Conservation (phyloP, 2,888 invertebrate genomes). For the Escarpia spicata region DNA sequence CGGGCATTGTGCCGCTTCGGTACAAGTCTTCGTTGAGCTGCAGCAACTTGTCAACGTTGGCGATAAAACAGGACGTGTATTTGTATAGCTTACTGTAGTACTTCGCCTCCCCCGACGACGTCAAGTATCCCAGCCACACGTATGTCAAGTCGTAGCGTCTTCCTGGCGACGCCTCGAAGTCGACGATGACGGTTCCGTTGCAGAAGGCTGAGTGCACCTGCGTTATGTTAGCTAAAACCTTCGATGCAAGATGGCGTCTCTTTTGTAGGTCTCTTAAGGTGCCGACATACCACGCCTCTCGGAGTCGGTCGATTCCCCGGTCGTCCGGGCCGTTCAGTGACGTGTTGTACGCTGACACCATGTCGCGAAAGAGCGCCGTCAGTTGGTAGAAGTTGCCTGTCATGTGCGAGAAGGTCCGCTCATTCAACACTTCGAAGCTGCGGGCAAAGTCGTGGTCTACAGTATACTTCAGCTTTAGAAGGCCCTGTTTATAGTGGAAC, state of each 20-base stretch:
- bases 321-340: not conserved
- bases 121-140: not conserved
- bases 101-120: not conserved
- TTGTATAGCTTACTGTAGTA: not conserved
- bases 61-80: not conserved
- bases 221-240: not conserved
- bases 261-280: not conserved
- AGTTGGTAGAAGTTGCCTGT: slow-evolving; percentile 22
- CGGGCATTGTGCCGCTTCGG: not conserved
- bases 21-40: not conserved
- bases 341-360: not conserved
- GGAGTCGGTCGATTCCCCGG: not conserved
- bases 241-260: not conserved
- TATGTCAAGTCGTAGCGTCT: not conserved
- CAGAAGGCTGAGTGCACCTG: not conserved
- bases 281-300: not conserved
- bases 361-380: slow-evolving; percentile 14
- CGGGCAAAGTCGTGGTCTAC: slow-evolving; percentile 8
- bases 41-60: not conserved
- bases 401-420: slow-evolving; percentile 17
- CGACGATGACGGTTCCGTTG: not conserved
- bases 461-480: slow-evolving; percentile 17
- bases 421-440: slow-evolving; percentile 14
- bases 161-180: not conserved
- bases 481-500: not conserved